These are phyloP conservation scores for Centropyge bicolor DNA, from an alignment of 2,797 vertebrate species.

Conservation along the genomic window DNA sequence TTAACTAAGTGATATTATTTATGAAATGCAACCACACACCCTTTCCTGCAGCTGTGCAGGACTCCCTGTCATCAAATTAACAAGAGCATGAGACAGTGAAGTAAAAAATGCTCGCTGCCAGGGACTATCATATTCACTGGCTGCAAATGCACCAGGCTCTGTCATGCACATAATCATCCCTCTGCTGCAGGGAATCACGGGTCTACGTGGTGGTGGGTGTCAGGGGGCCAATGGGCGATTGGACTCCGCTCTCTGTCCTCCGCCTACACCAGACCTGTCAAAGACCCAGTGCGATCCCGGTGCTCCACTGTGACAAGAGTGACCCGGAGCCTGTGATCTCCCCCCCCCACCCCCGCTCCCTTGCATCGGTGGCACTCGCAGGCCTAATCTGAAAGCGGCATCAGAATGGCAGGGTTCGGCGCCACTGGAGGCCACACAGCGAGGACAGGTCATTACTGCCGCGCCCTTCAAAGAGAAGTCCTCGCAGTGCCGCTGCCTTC, in stretches of 20 bases:
- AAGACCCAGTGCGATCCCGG: slow-evolving; percentile 58
- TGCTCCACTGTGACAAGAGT: slow-evolving; percentile 76
- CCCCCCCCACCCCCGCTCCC: slow-evolving; percentile 40
- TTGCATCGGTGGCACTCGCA: slow-evolving; percentile 56
- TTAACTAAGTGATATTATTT: slow-evolving; percentile 82
- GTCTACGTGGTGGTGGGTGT: slow-evolving; percentile 69
- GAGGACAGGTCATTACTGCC: slow-evolving; percentile 83
- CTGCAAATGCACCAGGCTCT: slow-evolving; percentile 76
- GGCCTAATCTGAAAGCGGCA: slow-evolving; percentile 80
- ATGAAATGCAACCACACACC: slow-evolving; percentile 79
- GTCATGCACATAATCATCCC: slow-evolving; percentile 82
- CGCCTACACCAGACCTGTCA: slow-evolving; percentile 76
- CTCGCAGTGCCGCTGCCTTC: slow-evolving; percentile 62
- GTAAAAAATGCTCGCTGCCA: slow-evolving; percentile 82
- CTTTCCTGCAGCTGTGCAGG: slow-evolving; percentile 74
- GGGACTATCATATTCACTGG: slow-evolving; percentile 81
- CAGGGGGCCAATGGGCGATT: slow-evolving; percentile 68
- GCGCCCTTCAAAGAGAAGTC: slow-evolving; percentile 78
- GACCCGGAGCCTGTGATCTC: slow-evolving; percentile 74
- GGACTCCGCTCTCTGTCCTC: slow-evolving; percentile 69
- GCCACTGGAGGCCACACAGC: slow-evolving; percentile 73
- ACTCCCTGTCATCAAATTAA: slow-evolving; percentile 85
- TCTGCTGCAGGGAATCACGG: slow-evolving; percentile 71
- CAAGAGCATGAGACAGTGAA: slow-evolving; percentile 82
- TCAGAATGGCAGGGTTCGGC: slow-evolving; percentile 64